A percentile compares a stretch with the other conserved stretches of the same genome.
These are phyloP conservation scores for Microcebus tavaratra DNA, from an alignment of 2,113 vertebrate species.

Conservation along the genomic window DNA sequence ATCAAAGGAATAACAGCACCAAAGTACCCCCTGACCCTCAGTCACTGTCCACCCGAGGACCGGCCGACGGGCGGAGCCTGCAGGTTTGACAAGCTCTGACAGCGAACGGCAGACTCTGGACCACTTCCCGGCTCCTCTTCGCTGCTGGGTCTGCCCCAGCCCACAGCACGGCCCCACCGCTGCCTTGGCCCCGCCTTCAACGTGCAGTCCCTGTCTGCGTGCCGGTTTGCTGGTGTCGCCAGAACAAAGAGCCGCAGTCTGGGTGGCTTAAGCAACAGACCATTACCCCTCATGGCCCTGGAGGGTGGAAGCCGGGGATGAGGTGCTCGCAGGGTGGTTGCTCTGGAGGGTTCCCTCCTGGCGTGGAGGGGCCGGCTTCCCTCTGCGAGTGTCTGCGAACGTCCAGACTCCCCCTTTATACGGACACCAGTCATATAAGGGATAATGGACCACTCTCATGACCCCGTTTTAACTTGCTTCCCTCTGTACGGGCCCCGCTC, in stretches of 20 bases:
- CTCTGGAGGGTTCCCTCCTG: background rate
- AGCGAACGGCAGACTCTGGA: rapidly evolving
- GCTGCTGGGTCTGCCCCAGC: background rate
- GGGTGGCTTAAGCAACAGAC: rapidly evolving
- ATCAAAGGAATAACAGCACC: background rate
- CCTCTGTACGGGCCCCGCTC: rapidly evolving
- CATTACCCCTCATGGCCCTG: rapidly evolving
- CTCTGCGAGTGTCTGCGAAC: rapidly evolving
- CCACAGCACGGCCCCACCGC: rapidly evolving
- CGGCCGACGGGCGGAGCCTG: rapidly evolving
- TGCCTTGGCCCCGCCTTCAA: background rate
- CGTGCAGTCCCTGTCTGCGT: too few relatives aligned
- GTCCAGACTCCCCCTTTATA: too few relatives aligned
- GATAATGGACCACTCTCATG: background rate
- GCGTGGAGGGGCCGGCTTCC: too few relatives aligned
- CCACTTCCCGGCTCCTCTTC: rapidly evolving
- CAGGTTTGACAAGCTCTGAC: rapidly evolving
- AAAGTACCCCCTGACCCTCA: rapidly evolving
- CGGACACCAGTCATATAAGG: too few relatives aligned
- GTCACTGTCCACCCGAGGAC: rapidly evolving
- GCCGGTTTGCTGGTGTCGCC: rapidly evolving
- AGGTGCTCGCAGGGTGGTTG: rapidly evolving
- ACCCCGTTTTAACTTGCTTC: background rate
- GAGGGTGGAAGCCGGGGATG: background rate
- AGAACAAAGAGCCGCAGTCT: rapidly evolving